Evolutionary conservation across 2,888 invertebrate genomes (phyloP), one percentile per base, ranked within the genome.

Genomic region (Drymonia ruficornis): DNA sequence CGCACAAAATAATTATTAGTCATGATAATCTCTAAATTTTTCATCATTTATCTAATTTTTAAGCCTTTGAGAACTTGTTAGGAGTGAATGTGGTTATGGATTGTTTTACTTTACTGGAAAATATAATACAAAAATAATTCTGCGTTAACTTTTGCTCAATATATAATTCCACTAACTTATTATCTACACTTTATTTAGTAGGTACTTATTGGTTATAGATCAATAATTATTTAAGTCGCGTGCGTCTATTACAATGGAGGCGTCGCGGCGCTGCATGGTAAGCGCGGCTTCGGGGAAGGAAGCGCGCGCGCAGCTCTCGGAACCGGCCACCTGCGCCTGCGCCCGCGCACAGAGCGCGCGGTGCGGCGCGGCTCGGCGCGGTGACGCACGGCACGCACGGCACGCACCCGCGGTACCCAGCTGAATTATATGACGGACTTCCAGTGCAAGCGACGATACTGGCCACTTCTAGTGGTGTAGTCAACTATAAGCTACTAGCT

Each of bases 241-340:
- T 78, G 72, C 70, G 69, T 51, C 58, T 56, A 67, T 71, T 70
- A 80, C 79, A 80, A 80, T 78, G 70, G 72, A 58, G 61, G 60
- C 62, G 60, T 60, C 56, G 65, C 64, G 63, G 66, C 61, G 59
- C 45, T 40, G 40, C 40, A 40, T 40, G 45, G 28, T 23, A 28
- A 45, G 28, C 63, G 59, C 54, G 65, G 52, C 55, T 85, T 86
- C 86, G 81, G 81, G 80, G 86, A 85, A 86, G 86, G 86, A 87
- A 86, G 81, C 83, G 72, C 43, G 45, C 45, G 28, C 15, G 45
- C 28, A 28, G 63, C 78, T 78, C 81, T 79, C 76, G 80, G 81
- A 82, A 81, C 74, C 72, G 74, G 63, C 64, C 76, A 77, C 77
- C 77, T 76, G 77, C 69, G 68, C 65, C 55, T 46, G 54, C 56